Base-by-base conservation (phyloP, 2,113 vertebrate species). In the Tricholaema leucomelas region DNA sequence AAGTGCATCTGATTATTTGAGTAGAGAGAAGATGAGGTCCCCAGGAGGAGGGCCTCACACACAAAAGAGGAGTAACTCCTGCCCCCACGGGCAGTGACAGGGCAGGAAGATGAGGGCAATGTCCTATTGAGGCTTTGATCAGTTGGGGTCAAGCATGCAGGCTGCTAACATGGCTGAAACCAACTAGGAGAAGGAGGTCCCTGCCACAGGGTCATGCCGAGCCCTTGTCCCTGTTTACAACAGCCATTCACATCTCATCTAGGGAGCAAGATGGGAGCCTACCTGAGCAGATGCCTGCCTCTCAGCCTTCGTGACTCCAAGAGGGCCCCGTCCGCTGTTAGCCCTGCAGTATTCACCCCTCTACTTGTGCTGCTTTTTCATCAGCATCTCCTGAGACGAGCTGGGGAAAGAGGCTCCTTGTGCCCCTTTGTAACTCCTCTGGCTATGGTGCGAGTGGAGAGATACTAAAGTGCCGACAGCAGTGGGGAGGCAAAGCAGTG, bases 111-210 rank as follows among this genome's bases (percentile, higher is more conserved):
- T 54, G 87, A 76, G 55, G 60, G 80, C 59, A 42, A 36, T 60
- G 70, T 88, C 70, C 91, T 88, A 8, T 27, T 65, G 90, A 92
- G 82, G 54, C 96, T 95, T 92, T 94, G 89, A 95, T 95, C 95
- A 94, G 80, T 46, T 33, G 5, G 84, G 91, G 81, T 91, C 82
- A 96, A 92, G 93, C 91, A 54, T 5, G 23, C 46, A 1, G 65
- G 44, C 48, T 31, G 64, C 56, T 94, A 82, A 40, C 19, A 44
- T 25, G 12, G 59, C 82, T 77, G 83, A 91, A 83, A 75, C 27
- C 52, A 67, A 58, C n/a, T 10, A 42, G 75, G 50, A 85, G 50
- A 38, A 59, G 44, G 69, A 84, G 67, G 23, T 46, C 82, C 71
- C 63, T 0, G 2, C 40, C 2, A 2, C 33, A 65, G 44, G 3